Evolutionary conservation across 1,140 invertebrate species (phyloP), one percentile per base, ranked within the genome.

Genomic region (Lasioglossum baleicum): DNA sequence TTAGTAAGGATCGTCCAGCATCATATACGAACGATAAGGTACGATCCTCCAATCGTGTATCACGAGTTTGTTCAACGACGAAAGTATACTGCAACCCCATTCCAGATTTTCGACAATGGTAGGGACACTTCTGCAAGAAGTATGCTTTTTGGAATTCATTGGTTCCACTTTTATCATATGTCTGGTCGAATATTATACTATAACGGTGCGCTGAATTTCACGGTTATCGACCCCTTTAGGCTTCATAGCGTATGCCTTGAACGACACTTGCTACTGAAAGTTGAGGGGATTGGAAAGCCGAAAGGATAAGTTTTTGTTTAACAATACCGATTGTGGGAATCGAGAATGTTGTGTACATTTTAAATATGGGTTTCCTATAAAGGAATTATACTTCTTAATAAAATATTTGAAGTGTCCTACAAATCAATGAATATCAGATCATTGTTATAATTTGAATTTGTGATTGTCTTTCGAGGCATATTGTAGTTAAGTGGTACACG

Each of bases 111-210:
- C 84, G 0, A 20, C 66, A n/a, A 66, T 70, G 40, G 56, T 90
- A 20, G 85, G 90, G 40, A 58, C 68, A 35, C 10, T 85, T 35
- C 44, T 91, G 15, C 84, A 84, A 61, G 80, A 82, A 71, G 76
- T 88, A 35, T 90, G 84, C 73, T 75, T 90, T 5, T 26, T 89
- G 8, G 89, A 90, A 56, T 69, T 90, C 10, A 2, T 84, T n/a
- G 81, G 82, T 56, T 90, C 87, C 22, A 87, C 84, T 15, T 83
- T 85, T n/a, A 82, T 82, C 17, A 90, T 91, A 65, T 90, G 88
- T 31, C 61, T 89, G 35, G 61, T 90, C 15, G 87, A 85, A 53
- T 90, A 89, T 80, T 91, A 88, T 68, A 87, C 83, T 35, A 85
- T 91, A 65, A 81, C 78, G 88, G 90, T 87, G 73, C 31, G 81